A percentile compares a stretch with the other conserved stretches of the same genome.
These are phyloP conservation scores for Panopea generosa DNA, from an alignment of 2,888 invertebrate genomes.

Conservation along the genomic window DNA sequence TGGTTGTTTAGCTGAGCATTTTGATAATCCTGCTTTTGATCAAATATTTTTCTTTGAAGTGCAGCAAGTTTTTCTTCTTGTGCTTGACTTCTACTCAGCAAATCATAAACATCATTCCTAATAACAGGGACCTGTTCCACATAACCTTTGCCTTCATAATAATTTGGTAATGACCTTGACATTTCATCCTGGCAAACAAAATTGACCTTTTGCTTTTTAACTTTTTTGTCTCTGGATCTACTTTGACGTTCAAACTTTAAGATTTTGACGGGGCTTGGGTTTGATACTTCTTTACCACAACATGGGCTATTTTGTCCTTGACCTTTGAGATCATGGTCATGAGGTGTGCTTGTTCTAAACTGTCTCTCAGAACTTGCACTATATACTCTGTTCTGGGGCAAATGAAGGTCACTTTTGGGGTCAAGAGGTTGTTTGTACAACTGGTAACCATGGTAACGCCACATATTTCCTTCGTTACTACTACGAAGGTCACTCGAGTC, in stretches of 20 bases:
- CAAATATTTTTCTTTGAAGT: constrained; percentile 22
- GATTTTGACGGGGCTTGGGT: constrained; percentile 32
- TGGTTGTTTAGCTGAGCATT: neutral
- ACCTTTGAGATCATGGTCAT: neutral
- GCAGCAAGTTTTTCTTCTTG: constrained; percentile 49
- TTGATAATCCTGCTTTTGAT: neutral
- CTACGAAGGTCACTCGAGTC: constrained; percentile 49
- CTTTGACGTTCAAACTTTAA: constrained; percentile 16
- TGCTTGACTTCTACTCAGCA: constrained; percentile 47
- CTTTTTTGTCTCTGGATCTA: constrained; percentile 24
- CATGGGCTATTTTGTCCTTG: neutral
- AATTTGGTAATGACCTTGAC: constrained; percentile 42
- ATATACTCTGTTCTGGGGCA: neutral
- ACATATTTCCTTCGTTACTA: constrained; percentile 51
- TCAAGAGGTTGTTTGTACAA: constrained; percentile 22
- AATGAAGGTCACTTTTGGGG: constrained; percentile 37
- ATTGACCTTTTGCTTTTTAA: constrained; percentile 24
- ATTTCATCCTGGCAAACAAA: constrained; percentile 19
- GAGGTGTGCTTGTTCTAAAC: too few species aligned
- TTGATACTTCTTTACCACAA: neutral
- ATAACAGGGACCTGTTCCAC: constrained; percentile 34
- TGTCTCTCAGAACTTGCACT: too few species aligned
- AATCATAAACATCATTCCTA: constrained; percentile 57
- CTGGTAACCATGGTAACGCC: constrained; percentile 57
- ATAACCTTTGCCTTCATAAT: constrained; percentile 26